Base-by-base conservation (phyloP, 1,140 invertebrate genomes). In the Cyclina sinensis region DNA sequence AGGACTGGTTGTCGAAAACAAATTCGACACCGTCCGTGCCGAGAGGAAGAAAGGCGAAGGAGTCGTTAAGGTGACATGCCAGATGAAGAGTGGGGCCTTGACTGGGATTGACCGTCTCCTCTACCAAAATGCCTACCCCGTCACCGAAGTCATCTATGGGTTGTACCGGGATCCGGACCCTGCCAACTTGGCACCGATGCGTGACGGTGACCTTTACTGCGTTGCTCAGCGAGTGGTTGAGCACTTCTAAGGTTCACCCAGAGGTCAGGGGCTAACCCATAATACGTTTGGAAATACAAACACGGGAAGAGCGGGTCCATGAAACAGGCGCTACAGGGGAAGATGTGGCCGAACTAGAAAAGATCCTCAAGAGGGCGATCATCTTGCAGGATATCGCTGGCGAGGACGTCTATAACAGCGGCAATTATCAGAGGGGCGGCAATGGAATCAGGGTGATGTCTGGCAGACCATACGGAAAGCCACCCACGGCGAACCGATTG, bases 91-190 rank as follows among this genome's bases (percentile, higher is more conserved):
- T 4, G 54, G 82, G 14, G 35, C 46, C 12, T 46, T 79, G 12
- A 65, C 51, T 43, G 73, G 74, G 0, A 89, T 85, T 68, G 88
- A 81, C 24, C 1, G 16, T 2, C 21, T 46, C 1, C 87, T 51
- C 59, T 90, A 79, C 43, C 27, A 79, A 32, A 87, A 79, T 2
- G 83, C 84, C 18, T 70, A 90, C 46, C 74, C 84, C 0, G 89
- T 90, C 39, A 90, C 51, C n/a, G 82, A 57, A 0, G 74, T 89
- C 18, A 57, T 86, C 27, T 89, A 86, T 39, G 82, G 83, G 3
- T 39, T 79, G 14, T 86, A 89, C 48, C 51, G 3, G 11, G 1
- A 79, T 9, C 70, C 43, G 57, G 68, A 89, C 24, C 70, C 82
- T 21, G 82, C 68, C 4, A 85, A 89, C 24, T 27, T 89, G 21